Percentiles rank a stretch among this genome's conserved stretches.
phyloP scores from a whole-genome alignment of 2,113 vertebrate genomes.

The Eubucco bourcierii region DNA sequence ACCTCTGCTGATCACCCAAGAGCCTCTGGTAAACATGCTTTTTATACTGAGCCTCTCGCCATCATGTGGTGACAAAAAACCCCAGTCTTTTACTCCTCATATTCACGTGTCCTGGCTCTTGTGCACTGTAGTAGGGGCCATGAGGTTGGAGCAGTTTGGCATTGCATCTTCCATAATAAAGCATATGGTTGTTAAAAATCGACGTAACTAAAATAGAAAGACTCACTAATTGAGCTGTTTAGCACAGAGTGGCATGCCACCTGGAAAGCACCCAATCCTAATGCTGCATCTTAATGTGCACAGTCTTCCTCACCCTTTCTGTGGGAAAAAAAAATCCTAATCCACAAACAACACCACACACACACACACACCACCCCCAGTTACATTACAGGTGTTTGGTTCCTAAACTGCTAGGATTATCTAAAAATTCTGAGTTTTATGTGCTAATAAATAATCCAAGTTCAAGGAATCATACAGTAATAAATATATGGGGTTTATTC shows the following conservation, averaged over 20 bases:
- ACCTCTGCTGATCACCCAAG: slow-evolving; percentile 38
- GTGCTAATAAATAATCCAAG: neutral
- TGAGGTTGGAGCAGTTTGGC: slow-evolving; percentile 25
- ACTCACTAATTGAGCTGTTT: slow-evolving; percentile 70
- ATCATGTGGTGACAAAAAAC: neutral
- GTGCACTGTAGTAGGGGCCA: neutral
- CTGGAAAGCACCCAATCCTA: slow-evolving; percentile 59
- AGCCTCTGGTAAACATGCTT: neutral
- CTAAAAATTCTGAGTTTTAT: neutral
- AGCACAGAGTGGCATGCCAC: slow-evolving; percentile 33
- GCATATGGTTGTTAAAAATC: slow-evolving; percentile 43
- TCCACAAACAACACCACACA: neutral
- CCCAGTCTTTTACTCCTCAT: neutral
- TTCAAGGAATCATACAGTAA: neutral
- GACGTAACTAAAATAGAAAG: neutral
- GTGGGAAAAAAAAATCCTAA: neutral
- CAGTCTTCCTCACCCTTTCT: slow-evolving; percentile 32
- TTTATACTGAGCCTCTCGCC: neutral
- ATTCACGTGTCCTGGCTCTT: neutral
- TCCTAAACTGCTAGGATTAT: slow-evolving; percentile 10
- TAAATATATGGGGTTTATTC: neutral
- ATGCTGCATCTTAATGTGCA: slow-evolving; percentile 55
- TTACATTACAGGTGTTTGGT: slow-evolving; percentile 26
- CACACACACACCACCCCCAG: no score
- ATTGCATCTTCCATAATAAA: slow-evolving; percentile 33